Conservation (phyloP, 1,140 invertebrate genomes). For the Cotesia vestalis region DNA sequence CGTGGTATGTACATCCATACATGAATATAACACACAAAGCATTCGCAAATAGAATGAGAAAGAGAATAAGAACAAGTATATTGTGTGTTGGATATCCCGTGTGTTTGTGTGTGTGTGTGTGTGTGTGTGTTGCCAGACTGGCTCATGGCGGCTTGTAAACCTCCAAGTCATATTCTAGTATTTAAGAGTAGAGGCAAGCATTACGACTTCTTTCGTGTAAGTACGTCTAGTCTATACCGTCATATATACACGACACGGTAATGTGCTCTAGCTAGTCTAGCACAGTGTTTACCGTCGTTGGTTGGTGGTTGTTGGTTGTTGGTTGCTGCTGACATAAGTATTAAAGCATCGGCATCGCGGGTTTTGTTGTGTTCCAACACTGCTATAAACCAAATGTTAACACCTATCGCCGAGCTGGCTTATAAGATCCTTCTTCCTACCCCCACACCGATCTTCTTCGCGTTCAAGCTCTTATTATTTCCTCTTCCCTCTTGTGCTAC, state of each 20-base stretch:
- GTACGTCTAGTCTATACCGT: constrained; percentile 2
- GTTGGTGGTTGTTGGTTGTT: neutral
- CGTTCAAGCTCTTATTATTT: neutral
- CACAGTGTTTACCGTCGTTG: neutral
- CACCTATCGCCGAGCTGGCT: constrained; percentile 42
- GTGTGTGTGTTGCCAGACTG: no score
- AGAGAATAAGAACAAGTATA: constrained; percentile 12
- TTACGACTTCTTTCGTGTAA: constrained; percentile 35
- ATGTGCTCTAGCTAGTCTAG: constrained; percentile 5
- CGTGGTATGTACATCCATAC: no score
- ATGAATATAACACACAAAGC: no score
- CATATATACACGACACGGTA: neutral
- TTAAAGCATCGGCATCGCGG: constrained; percentile 47
- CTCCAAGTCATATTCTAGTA: constrained; percentile 47
- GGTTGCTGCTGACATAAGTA: constrained; percentile 43
- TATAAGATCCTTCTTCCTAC: neutral
- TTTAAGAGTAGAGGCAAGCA: constrained; percentile 53
- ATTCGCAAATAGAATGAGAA: neutral
- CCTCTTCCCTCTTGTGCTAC: neutral
- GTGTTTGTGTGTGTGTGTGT: constrained; percentile 7
- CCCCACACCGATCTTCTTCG: no score
- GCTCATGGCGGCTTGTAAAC: constrained; percentile 44
- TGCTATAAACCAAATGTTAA: constrained; percentile 56
- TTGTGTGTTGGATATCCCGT: neutral
- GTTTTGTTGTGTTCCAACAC: constrained; percentile 20